Conservation (phyloP, 2,888 invertebrate genomes). For the Eilema caniola region DNA sequence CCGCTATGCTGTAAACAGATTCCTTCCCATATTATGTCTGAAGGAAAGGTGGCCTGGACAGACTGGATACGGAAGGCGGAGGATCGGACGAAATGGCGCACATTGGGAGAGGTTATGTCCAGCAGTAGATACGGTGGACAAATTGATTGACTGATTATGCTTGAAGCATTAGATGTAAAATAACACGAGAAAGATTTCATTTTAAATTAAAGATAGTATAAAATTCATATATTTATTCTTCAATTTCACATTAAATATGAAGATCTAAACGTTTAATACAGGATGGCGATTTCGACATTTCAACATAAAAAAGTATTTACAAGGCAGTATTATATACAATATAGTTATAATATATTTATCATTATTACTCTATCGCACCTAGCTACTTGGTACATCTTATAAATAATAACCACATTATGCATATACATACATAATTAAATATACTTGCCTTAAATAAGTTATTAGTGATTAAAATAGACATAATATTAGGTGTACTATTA, state of each 20-base stretch:
- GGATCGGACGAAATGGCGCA: no score
- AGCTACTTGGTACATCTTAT: background rate
- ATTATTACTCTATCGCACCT: background rate
- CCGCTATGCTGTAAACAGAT: no score
- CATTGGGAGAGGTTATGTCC: no score
- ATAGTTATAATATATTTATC: slow-evolving; percentile 31
- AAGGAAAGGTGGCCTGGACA: no score
- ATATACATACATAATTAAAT: background rate
- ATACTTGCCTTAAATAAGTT: background rate
- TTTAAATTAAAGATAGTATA: slow-evolving; percentile 22
- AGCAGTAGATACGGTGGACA: no score
- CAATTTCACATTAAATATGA: slow-evolving; percentile 42
- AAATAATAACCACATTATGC: background rate
- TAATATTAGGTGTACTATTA: background rate
- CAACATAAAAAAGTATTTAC: slow-evolving; percentile 44
- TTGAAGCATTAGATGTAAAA: background rate
- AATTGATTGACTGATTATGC: no score
- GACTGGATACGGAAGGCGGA: no score
- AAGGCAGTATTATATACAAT: slow-evolving; percentile 40
- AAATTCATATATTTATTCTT: slow-evolving; percentile 42
- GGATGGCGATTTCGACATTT: slow-evolving; percentile 39
- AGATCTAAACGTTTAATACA: slow-evolving; percentile 44
- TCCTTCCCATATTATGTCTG: no score
- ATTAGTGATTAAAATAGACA: background rate
- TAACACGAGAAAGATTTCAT: background rate